A percentile compares a stretch with the other conserved stretches of the same genome.
phyloP scores from a whole-genome alignment of 2,888 invertebrate species.

The Drosophila parthenogenetica region DNA sequence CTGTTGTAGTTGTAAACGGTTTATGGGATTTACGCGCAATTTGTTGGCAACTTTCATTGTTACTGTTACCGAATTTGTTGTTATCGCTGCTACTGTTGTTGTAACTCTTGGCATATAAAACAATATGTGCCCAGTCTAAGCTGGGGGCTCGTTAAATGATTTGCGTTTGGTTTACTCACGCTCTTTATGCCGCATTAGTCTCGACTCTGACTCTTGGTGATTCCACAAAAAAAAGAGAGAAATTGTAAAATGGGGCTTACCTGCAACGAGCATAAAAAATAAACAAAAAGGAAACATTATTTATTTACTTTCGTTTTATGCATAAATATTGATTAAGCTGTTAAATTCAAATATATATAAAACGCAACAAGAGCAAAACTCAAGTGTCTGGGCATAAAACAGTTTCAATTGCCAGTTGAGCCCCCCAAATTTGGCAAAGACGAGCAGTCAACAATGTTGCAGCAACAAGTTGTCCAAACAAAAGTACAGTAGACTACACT shows the following conservation, averaged over 20 bases:
- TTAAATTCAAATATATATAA: constrained; percentile 53
- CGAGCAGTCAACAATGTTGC: constrained; percentile 61
- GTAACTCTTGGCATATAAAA: constrained; percentile 67
- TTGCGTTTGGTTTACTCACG: constrained; percentile 71
- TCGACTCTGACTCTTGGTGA: constrained; percentile 28
- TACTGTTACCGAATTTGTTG: constrained; percentile 34
- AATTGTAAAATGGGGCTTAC: constrained; percentile 73
- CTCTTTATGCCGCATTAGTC: constrained; percentile 71
- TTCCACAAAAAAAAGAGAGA: constrained; percentile 28
- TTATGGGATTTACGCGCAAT: constrained; percentile 83
- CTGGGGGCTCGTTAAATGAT: constrained; percentile 78
- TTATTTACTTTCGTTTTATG: constrained; percentile 72
- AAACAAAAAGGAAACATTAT: constrained; percentile 31
- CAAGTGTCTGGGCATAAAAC: constrained; percentile 41
- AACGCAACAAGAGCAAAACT: constrained; percentile 20
- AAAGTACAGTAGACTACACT: constrained; percentile 67
- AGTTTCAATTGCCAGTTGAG: constrained; percentile 47
- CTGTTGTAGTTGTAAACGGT: constrained; percentile 82
- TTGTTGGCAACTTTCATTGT: constrained; percentile 78
- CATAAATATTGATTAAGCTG: constrained; percentile 76
- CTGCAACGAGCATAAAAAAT: constrained; percentile 70
- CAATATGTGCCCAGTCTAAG: constrained; percentile 77
- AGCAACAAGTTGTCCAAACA: constrained; percentile 53
- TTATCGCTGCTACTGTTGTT: constrained; percentile 23
- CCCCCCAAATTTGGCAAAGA: background rate